phyloP scores from a whole-genome alignment of 2,888 invertebrate genomes.

The Lamproptera curius region DNA sequence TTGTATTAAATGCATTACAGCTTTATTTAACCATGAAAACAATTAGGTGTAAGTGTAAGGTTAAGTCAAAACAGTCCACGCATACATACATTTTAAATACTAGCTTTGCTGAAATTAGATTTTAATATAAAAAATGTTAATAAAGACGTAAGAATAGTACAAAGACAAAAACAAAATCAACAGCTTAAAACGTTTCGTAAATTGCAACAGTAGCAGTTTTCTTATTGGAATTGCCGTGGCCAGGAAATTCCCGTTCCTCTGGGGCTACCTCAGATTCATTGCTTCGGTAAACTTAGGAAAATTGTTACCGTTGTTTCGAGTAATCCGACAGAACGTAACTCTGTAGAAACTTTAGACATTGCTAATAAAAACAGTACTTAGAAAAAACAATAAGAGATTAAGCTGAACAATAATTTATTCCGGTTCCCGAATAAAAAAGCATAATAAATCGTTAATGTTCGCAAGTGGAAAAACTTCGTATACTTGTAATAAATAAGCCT shows the following conservation, averaged over 20 bases:
- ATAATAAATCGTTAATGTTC: slow-evolving; percentile 5
- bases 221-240: slow-evolving; percentile 12
- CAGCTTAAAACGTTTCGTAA: background rate
- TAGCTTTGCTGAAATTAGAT: too few species aligned
- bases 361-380: slow-evolving; percentile 17
- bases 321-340: slow-evolving; percentile 17
- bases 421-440: slow-evolving; percentile 9
- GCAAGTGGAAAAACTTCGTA: background rate
- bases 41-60: too few species aligned
- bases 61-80: too few species aligned
- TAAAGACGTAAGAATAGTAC: too few species aligned
- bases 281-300: slow-evolving; percentile 13
- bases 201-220: slow-evolving; percentile 5
- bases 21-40: too few species aligned
- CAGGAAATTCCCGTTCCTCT: slow-evolving; percentile 7
- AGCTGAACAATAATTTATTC: slow-evolving; percentile 13
- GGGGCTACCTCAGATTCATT: slow-evolving; percentile 15
- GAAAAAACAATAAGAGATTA: slow-evolving; percentile 15
- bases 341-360: slow-evolving; percentile 17
- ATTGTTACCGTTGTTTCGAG: slow-evolving; percentile 17
- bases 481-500: background rate
- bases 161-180: too few species aligned
- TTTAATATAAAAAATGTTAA: too few species aligned
- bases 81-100: too few species aligned
- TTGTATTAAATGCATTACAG: too few species aligned